These are phyloP conservation scores for Pycnonotus jocosus DNA, from an alignment of 2,113 vertebrate species.

Conservation along the genomic window DNA sequence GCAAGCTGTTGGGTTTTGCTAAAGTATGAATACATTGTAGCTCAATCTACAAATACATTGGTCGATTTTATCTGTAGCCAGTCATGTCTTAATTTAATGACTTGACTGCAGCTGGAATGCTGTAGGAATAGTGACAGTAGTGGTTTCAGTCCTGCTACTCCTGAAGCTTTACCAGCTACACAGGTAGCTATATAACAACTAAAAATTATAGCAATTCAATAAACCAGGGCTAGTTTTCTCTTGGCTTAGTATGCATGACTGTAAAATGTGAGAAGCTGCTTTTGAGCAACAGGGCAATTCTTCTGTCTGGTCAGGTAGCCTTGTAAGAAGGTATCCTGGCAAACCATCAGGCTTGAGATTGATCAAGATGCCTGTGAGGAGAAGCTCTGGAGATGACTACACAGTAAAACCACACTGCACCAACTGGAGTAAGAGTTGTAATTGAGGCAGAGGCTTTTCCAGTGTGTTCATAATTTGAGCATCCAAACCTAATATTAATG, in stretches of 20 bases:
- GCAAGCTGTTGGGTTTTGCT: not conserved
- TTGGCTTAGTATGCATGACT: not conserved
- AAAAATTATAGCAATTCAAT: not conserved
- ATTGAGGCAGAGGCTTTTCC: not conserved
- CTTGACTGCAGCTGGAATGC: not conserved
- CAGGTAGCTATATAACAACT: not conserved
- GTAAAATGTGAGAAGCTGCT: not conserved
- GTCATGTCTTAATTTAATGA: not conserved
- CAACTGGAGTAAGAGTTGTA: not conserved
- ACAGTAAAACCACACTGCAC: not conserved
- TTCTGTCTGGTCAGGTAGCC: not conserved
- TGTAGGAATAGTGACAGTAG: not conserved
- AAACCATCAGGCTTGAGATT: not conserved
- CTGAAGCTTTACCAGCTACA: not conserved
- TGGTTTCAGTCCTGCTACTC: not conserved
- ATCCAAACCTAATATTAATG: not conserved
- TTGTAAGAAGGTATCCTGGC: not conserved
- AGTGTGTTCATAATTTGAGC: not conserved
- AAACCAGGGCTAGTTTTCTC: not conserved
- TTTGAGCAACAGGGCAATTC: not conserved
- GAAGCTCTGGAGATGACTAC: not conserved
- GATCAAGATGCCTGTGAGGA: not conserved
- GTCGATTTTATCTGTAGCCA: not conserved
- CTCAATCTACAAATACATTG: not conserved
- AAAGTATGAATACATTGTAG: not conserved